Evolutionary conservation across 2,888 invertebrate genomes (phyloP).

Genomic region (Phyllotreta cruciferae): DNA sequence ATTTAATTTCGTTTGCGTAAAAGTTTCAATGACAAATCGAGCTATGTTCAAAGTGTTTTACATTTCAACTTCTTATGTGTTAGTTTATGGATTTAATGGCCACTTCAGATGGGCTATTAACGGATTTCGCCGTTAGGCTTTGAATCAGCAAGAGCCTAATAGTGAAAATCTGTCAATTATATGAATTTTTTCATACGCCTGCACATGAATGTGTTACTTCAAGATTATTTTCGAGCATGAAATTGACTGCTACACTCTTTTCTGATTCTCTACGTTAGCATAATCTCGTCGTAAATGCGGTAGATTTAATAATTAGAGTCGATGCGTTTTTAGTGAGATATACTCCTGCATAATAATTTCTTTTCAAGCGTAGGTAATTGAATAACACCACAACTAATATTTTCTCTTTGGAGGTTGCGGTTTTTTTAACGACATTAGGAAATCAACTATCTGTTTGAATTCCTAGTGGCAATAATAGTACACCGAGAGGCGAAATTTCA

Average conservation of each 20-base stretch:
- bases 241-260: constrained; percentile 1
- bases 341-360: not conserved
- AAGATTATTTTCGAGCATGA: constrained; percentile 15
- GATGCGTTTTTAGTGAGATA: constrained; percentile 2
- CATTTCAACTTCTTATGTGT: too few relatives aligned
- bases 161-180: too few relatives aligned
- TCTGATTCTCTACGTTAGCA: constrained; percentile 3
- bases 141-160: too few relatives aligned
- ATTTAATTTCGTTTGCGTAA: not conserved
- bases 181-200: constrained; percentile 1
- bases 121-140: too few relatives aligned
- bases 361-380: not conserved
- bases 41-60: too few relatives aligned
- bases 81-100: too few relatives aligned
- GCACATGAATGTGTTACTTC: constrained; percentile 15
- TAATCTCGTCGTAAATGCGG: constrained; percentile 1
- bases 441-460: not conserved
- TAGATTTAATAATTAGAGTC: constrained; percentile 21
- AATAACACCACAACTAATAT: constrained; percentile 15
- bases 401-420: not conserved
- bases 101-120: too few relatives aligned
- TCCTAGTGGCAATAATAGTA: not conserved
- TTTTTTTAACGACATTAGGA: not conserved
- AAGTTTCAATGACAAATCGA: too few relatives aligned
- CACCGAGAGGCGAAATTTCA: constrained; percentile 11